These are phyloP conservation scores for Teinopalpus imperialis DNA, from an alignment of 2,888 invertebrate genomes.

Conservation along the genomic window DNA sequence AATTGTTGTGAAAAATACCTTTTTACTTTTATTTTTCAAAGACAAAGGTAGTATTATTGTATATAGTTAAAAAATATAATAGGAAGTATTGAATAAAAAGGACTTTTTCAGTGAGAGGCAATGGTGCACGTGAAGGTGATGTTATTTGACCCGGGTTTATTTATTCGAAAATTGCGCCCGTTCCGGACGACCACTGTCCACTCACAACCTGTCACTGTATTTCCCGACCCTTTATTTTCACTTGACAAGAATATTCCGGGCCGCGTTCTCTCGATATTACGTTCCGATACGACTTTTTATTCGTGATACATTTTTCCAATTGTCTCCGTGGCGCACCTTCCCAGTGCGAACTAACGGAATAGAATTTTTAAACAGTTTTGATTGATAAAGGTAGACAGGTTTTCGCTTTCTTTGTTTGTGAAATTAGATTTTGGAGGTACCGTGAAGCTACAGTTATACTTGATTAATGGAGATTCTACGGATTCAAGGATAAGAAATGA, in stretches of 20 bases:
- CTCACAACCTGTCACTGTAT: slow-evolving; percentile 77
- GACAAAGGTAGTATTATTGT: too few species aligned
- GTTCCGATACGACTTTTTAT: slow-evolving; percentile 79
- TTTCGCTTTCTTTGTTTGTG: slow-evolving; percentile 79
- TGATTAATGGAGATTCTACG: slow-evolving; percentile 75
- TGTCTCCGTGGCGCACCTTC: slow-evolving; percentile 67
- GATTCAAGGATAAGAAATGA: slow-evolving; percentile 56
- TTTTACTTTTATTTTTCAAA: too few species aligned
- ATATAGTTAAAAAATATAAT: too few species aligned
- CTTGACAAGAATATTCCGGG: slow-evolving; percentile 77
- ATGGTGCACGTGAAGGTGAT: slow-evolving; percentile 61
- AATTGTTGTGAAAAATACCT: too few species aligned
- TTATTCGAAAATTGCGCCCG: slow-evolving; percentile 72
- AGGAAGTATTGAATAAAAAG: slow-evolving; percentile 18
- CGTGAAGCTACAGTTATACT: slow-evolving; percentile 73
- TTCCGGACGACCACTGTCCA: slow-evolving; percentile 73
- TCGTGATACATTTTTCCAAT: slow-evolving; percentile 80
- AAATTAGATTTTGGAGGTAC: slow-evolving; percentile 76
- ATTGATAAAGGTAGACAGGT: slow-evolving; percentile 81
- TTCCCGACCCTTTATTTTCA: slow-evolving; percentile 78
- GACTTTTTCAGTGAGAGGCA: slow-evolving; percentile 50
- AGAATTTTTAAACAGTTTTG: slow-evolving; percentile 80
- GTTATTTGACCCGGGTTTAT: slow-evolving; percentile 71
- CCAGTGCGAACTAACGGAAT: slow-evolving; percentile 73
- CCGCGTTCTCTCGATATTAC: slow-evolving; percentile 75